Evolutionary conservation across 2,888 invertebrate genomes (phyloP), one percentile per base, ranked within the genome.

Genomic region (Parnassius orleans): DNA sequence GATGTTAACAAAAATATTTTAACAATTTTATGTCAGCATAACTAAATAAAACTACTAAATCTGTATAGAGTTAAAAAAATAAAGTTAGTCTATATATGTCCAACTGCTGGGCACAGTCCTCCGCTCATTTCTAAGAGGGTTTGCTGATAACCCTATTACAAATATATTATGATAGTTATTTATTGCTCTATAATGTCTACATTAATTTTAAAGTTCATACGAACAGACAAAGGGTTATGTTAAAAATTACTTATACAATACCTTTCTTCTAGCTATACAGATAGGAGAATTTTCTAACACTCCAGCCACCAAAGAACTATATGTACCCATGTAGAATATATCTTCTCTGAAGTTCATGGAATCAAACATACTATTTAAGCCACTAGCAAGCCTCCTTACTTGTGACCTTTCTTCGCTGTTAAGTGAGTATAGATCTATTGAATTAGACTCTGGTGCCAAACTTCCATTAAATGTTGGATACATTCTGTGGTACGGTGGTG

Each of bases 271-370:
- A 41, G 80, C 76, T 44, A 87, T 73, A 61, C 92, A 93, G 33
- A 93, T 88, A 11, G 92, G 90, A 19, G 92, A 92, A 72, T 92
- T 89, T 69, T 94, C 94, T 66, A 94, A 76, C 48, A 93, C 92
- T 12, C 92, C 90, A 64, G 93, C 93, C 24, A 95, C 75, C 51
- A 94, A 82, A 12, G 93, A 92, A 74, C 95, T 94, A 53, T 93
- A 92, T 42, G 90, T 86, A 3, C 95, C 95, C 72, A 95, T 80
- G 57, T 92, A 93, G 72, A 92, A 95, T 33, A 95, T 85, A 74
- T 95, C 95, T 70, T 95, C 95, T 65, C 91, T 93, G 9, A 93
- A 87, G 68, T 93, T 92, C 80, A 95, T 87, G 14, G 92, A 90
- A 43, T 93, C 91, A 65, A 94, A 73, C 76, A 94, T 77, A 63